phyloP scores from a whole-genome alignment of 2,113 vertebrate species.

The Esox niger region DNA sequence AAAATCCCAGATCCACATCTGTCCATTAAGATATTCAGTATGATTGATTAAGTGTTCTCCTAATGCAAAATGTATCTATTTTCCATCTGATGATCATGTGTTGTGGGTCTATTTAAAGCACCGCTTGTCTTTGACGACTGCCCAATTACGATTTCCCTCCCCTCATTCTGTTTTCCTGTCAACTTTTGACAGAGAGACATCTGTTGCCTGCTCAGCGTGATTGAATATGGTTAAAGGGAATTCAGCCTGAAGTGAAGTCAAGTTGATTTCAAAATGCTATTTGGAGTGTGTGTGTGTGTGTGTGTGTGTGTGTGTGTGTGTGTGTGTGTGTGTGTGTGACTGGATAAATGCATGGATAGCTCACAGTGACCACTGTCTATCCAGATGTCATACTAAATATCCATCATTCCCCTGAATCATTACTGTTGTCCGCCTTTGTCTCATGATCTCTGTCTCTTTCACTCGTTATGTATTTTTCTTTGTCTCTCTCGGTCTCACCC shows the following conservation, averaged over 20 bases:
- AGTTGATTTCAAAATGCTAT: no score
- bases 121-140: neutral
- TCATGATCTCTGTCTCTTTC: no score
- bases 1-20: no score
- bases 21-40: neutral
- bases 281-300: neutral
- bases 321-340: no score
- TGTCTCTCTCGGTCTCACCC: neutral
- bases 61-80: neutral
- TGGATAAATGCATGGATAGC: no score
- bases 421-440: neutral
- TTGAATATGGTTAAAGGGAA: no score
- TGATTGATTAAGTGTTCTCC: no score
- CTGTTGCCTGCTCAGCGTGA: neutral
- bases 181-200: neutral
- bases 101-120: neutral
- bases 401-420: no score
- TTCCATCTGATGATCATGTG: neutral
- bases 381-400: no score
- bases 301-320: no score
- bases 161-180: neutral
- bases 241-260: no score
- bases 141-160: neutral
- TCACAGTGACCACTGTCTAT: no score
- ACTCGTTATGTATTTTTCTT: neutral